Base-by-base conservation (phyloP, 2,113 vertebrate genomes). In the Epinephelus moara region DNA sequence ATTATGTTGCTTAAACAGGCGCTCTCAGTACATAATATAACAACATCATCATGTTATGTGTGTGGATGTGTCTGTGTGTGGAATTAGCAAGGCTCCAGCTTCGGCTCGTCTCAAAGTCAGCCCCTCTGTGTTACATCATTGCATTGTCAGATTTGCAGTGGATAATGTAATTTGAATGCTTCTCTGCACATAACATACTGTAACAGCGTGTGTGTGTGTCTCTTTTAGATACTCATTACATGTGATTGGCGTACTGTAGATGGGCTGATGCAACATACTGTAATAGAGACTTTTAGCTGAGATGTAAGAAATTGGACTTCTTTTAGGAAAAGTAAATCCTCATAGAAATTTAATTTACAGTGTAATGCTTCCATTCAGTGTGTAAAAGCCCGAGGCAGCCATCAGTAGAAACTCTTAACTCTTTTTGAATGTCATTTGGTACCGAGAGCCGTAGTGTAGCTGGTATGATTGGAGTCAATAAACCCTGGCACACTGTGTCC, bases 251-350 rank as follows among this genome's bases (percentile, higher is more conserved):
- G 23, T 21, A 19, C n/a, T 23, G 19, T 12, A 15, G 56, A 64
- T 1, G 6, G 45, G 73, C 68, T 78, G 75, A 85, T 71, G 82
- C 59, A 82, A 74, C 75, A 47, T 21, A n/a, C n/a, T 70, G 78
- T 25, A 82, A 88, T 14, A 56, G 30, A 81, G 19, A 15, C 42
- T 37, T 52, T 64, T 8, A 55, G 15, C 5, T 57, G 21, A 40
- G 62, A 68, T 56, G 56, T 18, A 55, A 23, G 15, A 80, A 63
- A 15, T 14, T 72, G 47, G 37, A 72, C 25, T 25, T 66, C 2
- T 23, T 4, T 14, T 53, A 18, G 66, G 71, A 66, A 69, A 75
- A 81, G n/a, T 30, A 4, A 6, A 45, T 57, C 27, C 15, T 59
- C 6, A 42, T 19, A 14, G 2, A 64, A 45, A 52, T 55, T 27